Percentiles rank a stretch among this genome's conserved stretches.
These are phyloP conservation scores for Sorex maritimensis DNA, from an alignment of 2,797 vertebrate genomes.

Conservation along the genomic window DNA sequence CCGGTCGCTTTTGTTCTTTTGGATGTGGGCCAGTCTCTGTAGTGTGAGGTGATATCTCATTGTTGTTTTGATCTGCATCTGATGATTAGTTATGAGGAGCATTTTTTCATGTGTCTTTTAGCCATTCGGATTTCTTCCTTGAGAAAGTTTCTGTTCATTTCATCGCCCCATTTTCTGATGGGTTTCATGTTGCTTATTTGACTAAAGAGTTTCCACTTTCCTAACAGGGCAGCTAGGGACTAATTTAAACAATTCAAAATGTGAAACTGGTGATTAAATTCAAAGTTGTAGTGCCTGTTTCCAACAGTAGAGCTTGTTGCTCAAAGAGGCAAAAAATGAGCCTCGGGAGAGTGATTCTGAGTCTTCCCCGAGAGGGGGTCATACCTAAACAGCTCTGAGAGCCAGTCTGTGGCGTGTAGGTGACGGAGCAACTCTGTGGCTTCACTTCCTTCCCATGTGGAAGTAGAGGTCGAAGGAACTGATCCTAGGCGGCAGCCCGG, in stretches of 20 bases:
- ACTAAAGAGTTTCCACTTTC: conserved; percentile 38
- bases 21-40: too few relatives aligned
- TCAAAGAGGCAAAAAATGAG: too few relatives aligned
- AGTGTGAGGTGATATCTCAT: too few relatives aligned
- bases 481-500: background rate
- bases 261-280: background rate
- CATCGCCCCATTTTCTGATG: too few relatives aligned
- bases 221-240: background rate
- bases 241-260: background rate
- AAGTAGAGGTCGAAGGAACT: background rate
- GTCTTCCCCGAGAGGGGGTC: too few relatives aligned
- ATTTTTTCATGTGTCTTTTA: too few relatives aligned
- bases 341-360: too few relatives aligned
- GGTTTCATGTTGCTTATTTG: background rate
- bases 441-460: conserved; percentile 29
- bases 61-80: too few relatives aligned
- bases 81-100: too few relatives aligned
- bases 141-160: too few relatives aligned
- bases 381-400: background rate
- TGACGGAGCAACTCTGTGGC: background rate
- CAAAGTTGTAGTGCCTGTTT: background rate
- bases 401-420: background rate
- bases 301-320: background rate
- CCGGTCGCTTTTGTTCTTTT: too few relatives aligned
- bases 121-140: too few relatives aligned